These are phyloP conservation scores for Iphiclides podalirius DNA, from an alignment of 2,888 invertebrate species.

Conservation along the genomic window DNA sequence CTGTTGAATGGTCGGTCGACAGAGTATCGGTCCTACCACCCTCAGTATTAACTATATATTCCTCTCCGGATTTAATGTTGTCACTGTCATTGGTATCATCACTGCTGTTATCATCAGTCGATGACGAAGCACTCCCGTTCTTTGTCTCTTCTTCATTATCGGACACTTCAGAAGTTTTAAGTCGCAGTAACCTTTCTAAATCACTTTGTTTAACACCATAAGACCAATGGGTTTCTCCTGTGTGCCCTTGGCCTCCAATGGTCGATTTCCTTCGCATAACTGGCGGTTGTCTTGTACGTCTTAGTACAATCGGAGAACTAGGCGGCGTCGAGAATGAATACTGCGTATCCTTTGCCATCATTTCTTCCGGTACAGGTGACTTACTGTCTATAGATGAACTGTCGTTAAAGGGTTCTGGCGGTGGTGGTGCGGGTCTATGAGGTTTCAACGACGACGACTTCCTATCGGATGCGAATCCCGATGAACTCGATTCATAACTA, in stretches of 20 bases:
- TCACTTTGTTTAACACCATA: conserved; percentile 72
- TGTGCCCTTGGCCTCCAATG: conserved; percentile 48
- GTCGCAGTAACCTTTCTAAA: conserved; percentile 64
- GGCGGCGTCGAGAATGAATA: conserved; percentile 62
- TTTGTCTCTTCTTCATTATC: conserved; percentile 63
- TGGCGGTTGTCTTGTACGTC: conserved; percentile 67
- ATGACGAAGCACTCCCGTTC: conserved; percentile 30
- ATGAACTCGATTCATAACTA: conserved; percentile 73
- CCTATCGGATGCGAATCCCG: conserved; percentile 70
- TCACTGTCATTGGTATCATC: conserved; percentile 57
- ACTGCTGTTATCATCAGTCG: conserved; percentile 44
- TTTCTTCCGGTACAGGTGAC: conserved; percentile 45
- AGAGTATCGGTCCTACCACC: conserved; percentile 61
- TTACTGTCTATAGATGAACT: conserved; percentile 50
- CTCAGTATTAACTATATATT: conserved; percentile 59
- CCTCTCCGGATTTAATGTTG: conserved; percentile 52
- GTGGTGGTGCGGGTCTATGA: conserved; percentile 71
- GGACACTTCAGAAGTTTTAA: conserved; percentile 65
- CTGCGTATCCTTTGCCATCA: conserved; percentile 45
- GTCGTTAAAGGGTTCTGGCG: conserved; percentile 62
- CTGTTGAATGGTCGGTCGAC: conserved; percentile 71
- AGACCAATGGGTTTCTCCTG: conserved; percentile 68
- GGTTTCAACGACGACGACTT: conserved; percentile 58
- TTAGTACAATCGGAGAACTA: conserved; percentile 56
- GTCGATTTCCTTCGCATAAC: conserved; percentile 68